phyloP scores from a whole-genome alignment of 2,113 vertebrate species.

The Pavo muticus region DNA sequence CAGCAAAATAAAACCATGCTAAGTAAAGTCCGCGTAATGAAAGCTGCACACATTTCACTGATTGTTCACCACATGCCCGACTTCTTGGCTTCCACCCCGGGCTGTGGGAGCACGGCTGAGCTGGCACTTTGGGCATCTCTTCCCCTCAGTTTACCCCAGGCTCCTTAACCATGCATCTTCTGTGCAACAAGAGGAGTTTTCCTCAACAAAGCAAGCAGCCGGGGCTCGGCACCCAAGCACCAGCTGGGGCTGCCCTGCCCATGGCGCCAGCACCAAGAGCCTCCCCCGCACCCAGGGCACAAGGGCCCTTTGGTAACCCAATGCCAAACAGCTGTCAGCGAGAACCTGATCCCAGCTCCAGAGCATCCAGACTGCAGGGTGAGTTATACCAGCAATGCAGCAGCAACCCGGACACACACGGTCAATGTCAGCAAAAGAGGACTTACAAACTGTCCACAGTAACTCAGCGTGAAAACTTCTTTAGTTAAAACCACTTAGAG shows the following conservation, averaged over 20 bases:
- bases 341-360: neutral
- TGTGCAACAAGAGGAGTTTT: neutral
- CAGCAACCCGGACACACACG: neutral
- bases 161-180: neutral
- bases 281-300: neutral
- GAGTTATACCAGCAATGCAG: neutral
- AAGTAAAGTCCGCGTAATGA: neutral
- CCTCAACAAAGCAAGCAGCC: neutral
- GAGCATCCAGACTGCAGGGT: neutral
- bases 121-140: neutral
- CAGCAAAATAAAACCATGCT: neutral
- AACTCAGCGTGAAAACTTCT: neutral
- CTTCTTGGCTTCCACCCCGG: neutral
- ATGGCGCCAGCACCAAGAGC: neutral
- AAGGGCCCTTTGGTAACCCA: neutral
- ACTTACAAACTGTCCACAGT: neutral
- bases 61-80: neutral
- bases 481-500: neutral
- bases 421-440: neutral
- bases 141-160: neutral
- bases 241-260: neutral
- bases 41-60: neutral
- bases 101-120: rapidly evolving
- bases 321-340: neutral
- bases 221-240: neutral